phyloP scores from a whole-genome alignment of 2,888 invertebrate species.

The Zaprionus obscuricornis region DNA sequence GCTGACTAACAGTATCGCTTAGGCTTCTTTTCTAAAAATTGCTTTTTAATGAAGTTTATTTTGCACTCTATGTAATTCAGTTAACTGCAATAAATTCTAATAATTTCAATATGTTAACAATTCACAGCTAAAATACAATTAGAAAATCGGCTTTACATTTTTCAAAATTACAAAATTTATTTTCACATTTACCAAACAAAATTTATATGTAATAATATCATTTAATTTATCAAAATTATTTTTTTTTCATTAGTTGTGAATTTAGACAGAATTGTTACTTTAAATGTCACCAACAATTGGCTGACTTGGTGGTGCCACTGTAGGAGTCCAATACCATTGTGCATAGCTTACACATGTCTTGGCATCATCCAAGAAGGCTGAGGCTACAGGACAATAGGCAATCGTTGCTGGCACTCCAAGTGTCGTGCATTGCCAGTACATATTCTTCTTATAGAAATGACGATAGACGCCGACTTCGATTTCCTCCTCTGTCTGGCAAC shows the following conservation, averaged over 20 bases:
- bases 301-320: conserved; percentile 64
- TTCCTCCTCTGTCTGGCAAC: conserved; percentile 64
- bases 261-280: not conserved
- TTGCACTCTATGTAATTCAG: too few relatives aligned
- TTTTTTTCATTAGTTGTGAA: not conserved
- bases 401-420: conserved; percentile 55
- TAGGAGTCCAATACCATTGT: conserved; percentile 67
- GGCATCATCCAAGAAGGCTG: conserved; percentile 51
- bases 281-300: conserved; percentile 23
- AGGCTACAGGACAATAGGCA: conserved; percentile 33
- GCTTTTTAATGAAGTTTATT: too few relatives aligned
- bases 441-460: conserved; percentile 52
- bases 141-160: too few relatives aligned
- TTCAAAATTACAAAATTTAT: too few relatives aligned
- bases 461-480: conserved; percentile 42
- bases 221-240: too few relatives aligned
- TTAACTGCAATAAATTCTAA: too few relatives aligned
- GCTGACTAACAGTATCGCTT: too few relatives aligned
- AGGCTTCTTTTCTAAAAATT: too few relatives aligned
- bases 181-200: too few relatives aligned
- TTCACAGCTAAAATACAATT: too few relatives aligned
- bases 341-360: conserved; percentile 64
- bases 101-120: too few relatives aligned
- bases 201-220: too few relatives aligned
- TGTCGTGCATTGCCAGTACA: conserved; percentile 58